These are phyloP conservation scores for Meteorus colon DNA, from an alignment of 2,888 invertebrate genomes.

Conservation along the genomic window DNA sequence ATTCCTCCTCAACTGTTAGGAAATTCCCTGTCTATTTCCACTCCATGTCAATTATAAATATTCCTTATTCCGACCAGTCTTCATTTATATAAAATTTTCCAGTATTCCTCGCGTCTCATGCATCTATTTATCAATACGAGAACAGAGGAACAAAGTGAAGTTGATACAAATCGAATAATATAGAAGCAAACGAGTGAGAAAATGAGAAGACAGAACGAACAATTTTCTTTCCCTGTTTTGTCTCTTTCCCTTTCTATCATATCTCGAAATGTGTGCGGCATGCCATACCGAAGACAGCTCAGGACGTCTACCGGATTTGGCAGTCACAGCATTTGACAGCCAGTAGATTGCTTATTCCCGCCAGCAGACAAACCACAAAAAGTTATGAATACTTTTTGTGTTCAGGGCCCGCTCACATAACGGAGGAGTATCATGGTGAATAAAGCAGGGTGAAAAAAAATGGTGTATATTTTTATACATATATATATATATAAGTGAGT, in stretches of 20 bases:
- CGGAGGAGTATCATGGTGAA: slow-evolving; percentile 34
- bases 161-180: background rate
- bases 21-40: no score
- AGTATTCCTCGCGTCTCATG: no score
- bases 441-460: slow-evolving; percentile 39
- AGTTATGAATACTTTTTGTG: slow-evolving; percentile 55
- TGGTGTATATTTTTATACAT: slow-evolving; percentile 9
- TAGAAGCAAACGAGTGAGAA: background rate
- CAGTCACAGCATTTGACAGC: slow-evolving; percentile 64
- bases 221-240: slow-evolving; percentile 7
- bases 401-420: slow-evolving; percentile 38
- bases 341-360: slow-evolving; percentile 57
- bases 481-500: background rate
- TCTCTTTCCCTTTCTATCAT: slow-evolving; percentile 10
- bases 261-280: slow-evolving; percentile 18
- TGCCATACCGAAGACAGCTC: slow-evolving; percentile 4
- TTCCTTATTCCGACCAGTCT: no score
- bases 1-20: no score
- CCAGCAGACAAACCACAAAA: slow-evolving; percentile 59
- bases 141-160: background rate
- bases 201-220: no score
- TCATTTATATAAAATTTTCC: no score
- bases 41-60: no score
- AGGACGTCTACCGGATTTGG: slow-evolving; percentile 59
- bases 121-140: no score